Evolutionary conservation across 2,888 invertebrate species (phyloP), one percentile per base, ranked within the genome.

Genomic region (Drosophila pseudotakahashii): DNA sequence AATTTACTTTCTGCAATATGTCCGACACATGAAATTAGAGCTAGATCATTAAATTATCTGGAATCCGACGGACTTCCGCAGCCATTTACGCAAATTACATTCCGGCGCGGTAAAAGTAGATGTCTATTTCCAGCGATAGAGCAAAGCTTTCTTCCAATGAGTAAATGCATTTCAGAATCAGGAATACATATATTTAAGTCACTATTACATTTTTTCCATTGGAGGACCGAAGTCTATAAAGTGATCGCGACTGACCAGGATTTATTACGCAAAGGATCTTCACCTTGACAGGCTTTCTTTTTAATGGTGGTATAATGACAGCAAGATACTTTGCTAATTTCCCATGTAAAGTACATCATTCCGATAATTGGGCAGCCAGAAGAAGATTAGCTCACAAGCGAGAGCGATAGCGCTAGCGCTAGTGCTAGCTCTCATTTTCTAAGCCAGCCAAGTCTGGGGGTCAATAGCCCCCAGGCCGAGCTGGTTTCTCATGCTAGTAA

Each of bases 391-490:
- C 13, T 37, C n/a, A n/a, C 42, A 16, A 42, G 13, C 14, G 14
- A 26, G 14, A 34, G 19, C 32, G 7, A 26, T n/a, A n/a, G 19
- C 19, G n/a, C 60, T 19, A 19, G 19, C 19, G 19, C 9, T 19
- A 19, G 19, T 2, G 19, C 9, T 34, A 34, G 47, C 58, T 67
- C 62, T 50, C 55, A 55, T 52, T 55, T 42, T 57, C 26, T 42
- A 11, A 30, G 41, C 9, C 14, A 39, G 10, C 13, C 7, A 19
- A 19, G 44, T 30, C 44, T 52, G 42, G 50, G 67, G 81, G 85
- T 81, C 86, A 79, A 85, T 83, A 85, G 80, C 79, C 88, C 68
- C 67, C 54, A 71, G 52, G 41, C 70, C 69, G 54, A 72, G 68
- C 58, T 53, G 64, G 63, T 76, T 76, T 82, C 76, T 69, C 73